Evolutionary conservation across 30 jellyfish, hydroid and myxozoan genomes (phyloP).

Genomic region (Nemopilema nomurai): DNA sequence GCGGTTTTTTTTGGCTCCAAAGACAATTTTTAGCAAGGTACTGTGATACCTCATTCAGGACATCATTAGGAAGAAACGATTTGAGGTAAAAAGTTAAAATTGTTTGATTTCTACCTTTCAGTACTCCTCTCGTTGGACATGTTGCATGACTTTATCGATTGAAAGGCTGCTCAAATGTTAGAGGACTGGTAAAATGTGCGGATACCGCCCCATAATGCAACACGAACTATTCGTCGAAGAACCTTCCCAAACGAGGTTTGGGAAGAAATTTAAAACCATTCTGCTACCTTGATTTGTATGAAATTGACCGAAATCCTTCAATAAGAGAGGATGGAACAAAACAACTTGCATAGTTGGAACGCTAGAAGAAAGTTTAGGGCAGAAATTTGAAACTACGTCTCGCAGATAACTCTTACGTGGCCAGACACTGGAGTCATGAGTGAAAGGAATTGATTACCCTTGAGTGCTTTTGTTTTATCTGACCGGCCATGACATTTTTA

Average conservation of each 20-base stretch:
- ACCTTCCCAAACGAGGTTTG: neutral
- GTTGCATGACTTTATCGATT: conserved; percentile 77
- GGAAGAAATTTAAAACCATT: no score
- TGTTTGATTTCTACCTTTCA: conserved; percentile 30
- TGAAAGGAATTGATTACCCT: no score
- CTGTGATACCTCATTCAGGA: neutral
- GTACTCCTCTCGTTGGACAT: conserved; percentile 65
- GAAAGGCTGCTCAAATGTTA: conserved; percentile 40
- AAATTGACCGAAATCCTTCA: no score
- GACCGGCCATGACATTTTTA: no score
- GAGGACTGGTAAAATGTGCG: conserved; percentile 80
- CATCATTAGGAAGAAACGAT: neutral
- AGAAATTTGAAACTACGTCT: no score
- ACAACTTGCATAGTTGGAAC: no score
- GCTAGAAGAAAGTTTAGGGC: no score
- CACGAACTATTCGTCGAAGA: neutral
- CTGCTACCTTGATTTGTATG: no score
- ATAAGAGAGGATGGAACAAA: no score
- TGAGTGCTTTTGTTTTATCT: no score
- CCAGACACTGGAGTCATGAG: no score
- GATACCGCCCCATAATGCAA: conserved; percentile 61
- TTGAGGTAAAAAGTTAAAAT: neutral
- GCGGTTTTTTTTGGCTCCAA: neutral
- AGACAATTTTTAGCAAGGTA: neutral
- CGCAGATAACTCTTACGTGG: no score